Conservation (phyloP, 1,140 invertebrate genomes). For the Panonychus citri region DNA sequence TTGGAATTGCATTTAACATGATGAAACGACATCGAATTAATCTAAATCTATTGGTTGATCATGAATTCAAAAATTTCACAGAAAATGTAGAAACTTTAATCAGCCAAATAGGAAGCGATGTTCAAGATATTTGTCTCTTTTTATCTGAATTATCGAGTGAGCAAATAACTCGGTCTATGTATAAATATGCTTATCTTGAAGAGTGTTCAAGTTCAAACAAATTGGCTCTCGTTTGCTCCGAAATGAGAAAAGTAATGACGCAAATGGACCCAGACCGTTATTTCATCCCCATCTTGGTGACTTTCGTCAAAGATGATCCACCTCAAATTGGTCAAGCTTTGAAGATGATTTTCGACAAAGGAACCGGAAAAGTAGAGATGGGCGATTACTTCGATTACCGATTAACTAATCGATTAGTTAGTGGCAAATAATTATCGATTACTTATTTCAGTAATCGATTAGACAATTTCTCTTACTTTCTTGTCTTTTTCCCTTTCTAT, state of each 20-base stretch:
- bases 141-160: slow-evolving; percentile 37
- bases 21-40: slow-evolving; percentile 69
- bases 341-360: slow-evolving; percentile 29
- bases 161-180: slow-evolving; percentile 23
- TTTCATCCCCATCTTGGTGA: slow-evolving; percentile 41
- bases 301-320: slow-evolving; percentile 37
- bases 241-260: slow-evolving; percentile 20
- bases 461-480: too few species aligned
- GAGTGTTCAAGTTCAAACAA: neutral
- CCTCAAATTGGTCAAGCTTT: slow-evolving; percentile 38
- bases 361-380: slow-evolving; percentile 4
- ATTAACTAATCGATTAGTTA: too few species aligned
- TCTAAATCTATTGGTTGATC: slow-evolving; percentile 68
- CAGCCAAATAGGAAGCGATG: slow-evolving; percentile 29
- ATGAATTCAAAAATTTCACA: slow-evolving; percentile 40
- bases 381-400: too few species aligned
- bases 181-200: slow-evolving; percentile 12
- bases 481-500: too few species aligned
- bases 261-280: slow-evolving; percentile 7
- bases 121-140: slow-evolving; percentile 42
- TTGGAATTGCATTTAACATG: slow-evolving; percentile 37
- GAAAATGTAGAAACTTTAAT: slow-evolving; percentile 37
- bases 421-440: too few species aligned
- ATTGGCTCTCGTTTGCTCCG: neutral
- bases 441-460: too few species aligned